Percentiles rank a stretch among this genome's conserved stretches.
Conservation (phyloP, 2,113 vertebrate genomes). For the Nothoprocta perdicaria region DNA sequence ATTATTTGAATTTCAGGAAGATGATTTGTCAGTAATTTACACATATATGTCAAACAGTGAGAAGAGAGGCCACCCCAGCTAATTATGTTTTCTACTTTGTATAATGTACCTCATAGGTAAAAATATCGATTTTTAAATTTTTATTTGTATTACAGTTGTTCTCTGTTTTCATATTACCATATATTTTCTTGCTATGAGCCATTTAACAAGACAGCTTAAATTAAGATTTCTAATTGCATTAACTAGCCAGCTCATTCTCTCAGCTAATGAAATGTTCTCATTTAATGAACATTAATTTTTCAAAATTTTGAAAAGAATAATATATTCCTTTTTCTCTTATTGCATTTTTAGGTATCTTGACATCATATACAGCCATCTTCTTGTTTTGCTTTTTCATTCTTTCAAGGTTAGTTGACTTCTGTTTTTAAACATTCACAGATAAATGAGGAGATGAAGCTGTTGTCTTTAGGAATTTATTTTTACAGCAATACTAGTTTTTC, state of each 20-base stretch:
- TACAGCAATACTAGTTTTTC: not conserved
- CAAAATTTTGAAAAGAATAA: not conserved
- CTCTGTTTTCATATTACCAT: not conserved
- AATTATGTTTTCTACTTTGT: not conserved
- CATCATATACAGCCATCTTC: not conserved
- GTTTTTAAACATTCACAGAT: not conserved
- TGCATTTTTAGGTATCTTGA: not conserved
- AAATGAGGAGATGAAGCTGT: not conserved
- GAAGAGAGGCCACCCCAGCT: not conserved
- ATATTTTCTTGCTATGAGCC: not conserved
- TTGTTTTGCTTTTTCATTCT: not conserved
- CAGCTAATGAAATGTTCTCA: not conserved
- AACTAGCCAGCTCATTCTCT: not conserved
- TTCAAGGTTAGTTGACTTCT: not conserved
- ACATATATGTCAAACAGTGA: not conserved
- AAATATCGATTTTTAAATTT: not conserved
- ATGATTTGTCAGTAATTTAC: conserved; percentile 1
- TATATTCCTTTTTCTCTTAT: not conserved
- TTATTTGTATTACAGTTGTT: not conserved
- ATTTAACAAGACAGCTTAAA: not conserved
- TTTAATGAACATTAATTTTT: not conserved
- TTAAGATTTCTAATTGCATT: not conserved
- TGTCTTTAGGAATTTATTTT: not conserved
- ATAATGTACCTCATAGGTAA: not conserved
- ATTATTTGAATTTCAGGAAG: conserved; percentile 1